Conservation (phyloP, 2,113 vertebrate genomes). For the Fukomys damarensis region DNA sequence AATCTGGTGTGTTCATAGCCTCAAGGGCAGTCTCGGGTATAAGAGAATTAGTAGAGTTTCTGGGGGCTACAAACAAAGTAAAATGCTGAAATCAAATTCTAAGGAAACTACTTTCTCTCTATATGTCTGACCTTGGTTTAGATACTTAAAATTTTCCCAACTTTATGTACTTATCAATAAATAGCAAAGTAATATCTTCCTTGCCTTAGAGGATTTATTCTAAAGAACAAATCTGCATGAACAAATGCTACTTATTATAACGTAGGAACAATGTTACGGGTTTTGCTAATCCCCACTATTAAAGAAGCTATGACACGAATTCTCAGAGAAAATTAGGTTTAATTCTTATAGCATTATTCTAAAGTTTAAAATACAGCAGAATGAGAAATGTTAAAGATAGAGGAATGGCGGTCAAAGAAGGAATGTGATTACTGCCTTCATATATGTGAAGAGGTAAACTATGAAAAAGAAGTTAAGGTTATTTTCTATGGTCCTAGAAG, state of each 20-base stretch:
- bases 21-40: background rate
- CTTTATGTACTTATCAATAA: background rate
- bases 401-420: background rate
- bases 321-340: background rate
- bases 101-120: background rate
- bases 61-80: background rate
- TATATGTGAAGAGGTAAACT: background rate
- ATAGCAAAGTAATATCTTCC: background rate
- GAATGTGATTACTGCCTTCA: background rate
- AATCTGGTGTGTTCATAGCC: background rate
- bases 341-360: background rate
- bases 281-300: background rate
- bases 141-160: background rate
- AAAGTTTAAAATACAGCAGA: background rate
- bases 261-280: background rate
- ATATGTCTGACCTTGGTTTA: background rate
- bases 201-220: background rate
- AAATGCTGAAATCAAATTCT: background rate
- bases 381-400: background rate
- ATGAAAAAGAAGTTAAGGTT: background rate
- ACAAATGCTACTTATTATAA: background rate
- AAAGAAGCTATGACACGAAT: conserved; percentile 2
- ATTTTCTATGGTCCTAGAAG: background rate
- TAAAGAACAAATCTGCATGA: too few relatives aligned
- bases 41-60: background rate